Base-by-base conservation (phyloP, 2,888 invertebrate genomes). In the Iselma pallidipennis region DNA sequence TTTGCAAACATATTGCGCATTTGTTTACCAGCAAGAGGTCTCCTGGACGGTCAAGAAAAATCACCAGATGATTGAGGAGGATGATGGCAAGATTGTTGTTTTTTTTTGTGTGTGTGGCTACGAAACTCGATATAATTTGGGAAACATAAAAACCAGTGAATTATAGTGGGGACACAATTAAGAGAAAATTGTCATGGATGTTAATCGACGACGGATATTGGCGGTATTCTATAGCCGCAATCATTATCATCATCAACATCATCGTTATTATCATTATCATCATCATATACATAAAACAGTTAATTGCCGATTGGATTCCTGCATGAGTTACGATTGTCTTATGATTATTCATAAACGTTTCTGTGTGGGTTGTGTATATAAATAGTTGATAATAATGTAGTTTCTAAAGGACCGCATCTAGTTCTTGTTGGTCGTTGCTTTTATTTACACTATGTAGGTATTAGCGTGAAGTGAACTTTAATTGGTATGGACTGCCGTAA, bases 401-500 rank as follows among this genome's bases (percentile, higher is more conserved):
- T 55, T 58, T 55, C 19, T 55, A 57, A 37, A 16, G 16, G 37
- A 37, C 37, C 37, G 52, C 63, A 37, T 55, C 45, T 55, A 55
- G 51, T 54, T 55, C 57, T 58, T 55, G 58, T 63, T 56, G 57
- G 54, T 56, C 53, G 55, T 55, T 49, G 19, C 56, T 55, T 59
- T 55, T 63, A 59, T 59, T 63, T 63, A 59, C 56, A 63, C 45
- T 52, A 51, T 29, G 55, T 51, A 63, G 61, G 57, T 61, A 66
- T 63, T 61, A 61, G 61, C 57, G 54, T 59, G 63, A 60, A 63
- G 63, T 61, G 59, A 57, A 59, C 63, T 63, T 61, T 66, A 66
- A 66, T 66, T 63, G 63, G 61, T 66, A 61, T 55, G 42, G 57
- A 61, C 63, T 59, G 66, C 62, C 57, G 63, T 58, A 59, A 63